These are phyloP conservation scores for Nomada fucata DNA, from an alignment of 2,888 invertebrate species.

Conservation along the genomic window DNA sequence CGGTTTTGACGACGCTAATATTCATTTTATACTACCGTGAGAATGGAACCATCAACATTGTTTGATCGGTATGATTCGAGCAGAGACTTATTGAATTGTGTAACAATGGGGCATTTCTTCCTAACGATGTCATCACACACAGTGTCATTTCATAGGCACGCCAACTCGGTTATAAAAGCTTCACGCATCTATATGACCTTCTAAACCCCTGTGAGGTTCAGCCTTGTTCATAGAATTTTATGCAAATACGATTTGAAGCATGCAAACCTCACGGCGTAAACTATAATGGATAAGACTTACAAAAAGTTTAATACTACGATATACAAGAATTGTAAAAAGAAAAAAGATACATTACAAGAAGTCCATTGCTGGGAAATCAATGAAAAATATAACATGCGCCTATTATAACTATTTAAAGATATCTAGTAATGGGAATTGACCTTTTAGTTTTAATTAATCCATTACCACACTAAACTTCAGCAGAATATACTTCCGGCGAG, in stretches of 20 bases:
- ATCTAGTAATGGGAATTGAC: too few species aligned
- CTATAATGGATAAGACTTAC: too few species aligned
- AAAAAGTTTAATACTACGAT: too few species aligned
- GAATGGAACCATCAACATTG: constrained; percentile 18
- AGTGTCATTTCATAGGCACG: constrained; percentile 23
- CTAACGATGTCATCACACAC: constrained; percentile 34
- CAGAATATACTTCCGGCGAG: constrained; percentile 62
- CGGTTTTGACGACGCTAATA: neutral
- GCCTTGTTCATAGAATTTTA: too few species aligned
- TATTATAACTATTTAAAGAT: too few species aligned
- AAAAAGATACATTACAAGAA: neutral
- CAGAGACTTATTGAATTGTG: constrained; percentile 35
- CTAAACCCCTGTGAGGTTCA: neutral
- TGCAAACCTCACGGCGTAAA: too few species aligned
- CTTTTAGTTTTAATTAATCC: too few species aligned
- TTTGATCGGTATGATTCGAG: constrained; percentile 36
- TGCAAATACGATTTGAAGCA: too few species aligned
- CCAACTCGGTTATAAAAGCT: neutral
- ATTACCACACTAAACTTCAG: neutral
- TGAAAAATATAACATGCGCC: too few species aligned
- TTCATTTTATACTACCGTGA: constrained; percentile 16
- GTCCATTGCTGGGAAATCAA: too few species aligned
- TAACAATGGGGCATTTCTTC: constrained; percentile 52
- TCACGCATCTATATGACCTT: neutral
- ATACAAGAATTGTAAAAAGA: neutral